Percentiles rank a stretch among this genome's conserved stretches.
Conservation (phyloP, 92 coral and sea anemone genomes). For the Siderastrea siderea region DNA sequence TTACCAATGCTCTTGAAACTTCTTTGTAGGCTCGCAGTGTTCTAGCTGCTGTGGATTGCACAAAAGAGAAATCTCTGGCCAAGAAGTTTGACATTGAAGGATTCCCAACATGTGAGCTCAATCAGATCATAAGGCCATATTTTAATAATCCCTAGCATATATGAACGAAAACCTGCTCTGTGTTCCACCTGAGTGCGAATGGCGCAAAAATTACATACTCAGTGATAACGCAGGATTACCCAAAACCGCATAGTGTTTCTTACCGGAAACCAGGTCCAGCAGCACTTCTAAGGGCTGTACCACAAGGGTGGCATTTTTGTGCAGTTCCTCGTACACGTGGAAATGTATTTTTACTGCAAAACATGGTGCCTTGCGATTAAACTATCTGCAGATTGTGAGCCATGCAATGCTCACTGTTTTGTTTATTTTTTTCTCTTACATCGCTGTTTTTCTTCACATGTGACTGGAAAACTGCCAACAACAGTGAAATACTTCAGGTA, state of each 20-base stretch:
- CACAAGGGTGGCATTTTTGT: too few relatives aligned
- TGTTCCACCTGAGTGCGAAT: too few relatives aligned
- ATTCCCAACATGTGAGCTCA: slow-evolving; percentile 84
- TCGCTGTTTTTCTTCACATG: slow-evolving; percentile 5
- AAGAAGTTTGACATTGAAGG: slow-evolving; percentile 86
- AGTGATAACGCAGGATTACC: too few relatives aligned
- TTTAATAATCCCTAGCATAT: too few relatives aligned
- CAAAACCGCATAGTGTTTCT: too few relatives aligned
- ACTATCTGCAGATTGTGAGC: not conserved
- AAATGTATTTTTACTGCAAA: too few relatives aligned
- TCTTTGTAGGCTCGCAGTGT: slow-evolving; percentile 79
- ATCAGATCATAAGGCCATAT: not conserved
- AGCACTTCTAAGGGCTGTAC: too few relatives aligned
- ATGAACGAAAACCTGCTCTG: too few relatives aligned
- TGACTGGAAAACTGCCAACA: slow-evolving; percentile 24
- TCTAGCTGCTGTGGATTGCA: slow-evolving; percentile 97
- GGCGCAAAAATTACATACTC: too few relatives aligned
- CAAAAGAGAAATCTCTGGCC: slow-evolving; percentile 80
- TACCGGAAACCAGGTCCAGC: too few relatives aligned
- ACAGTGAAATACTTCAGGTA: slow-evolving; percentile 95
- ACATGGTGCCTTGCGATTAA: too few relatives aligned
- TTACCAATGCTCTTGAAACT: not conserved
- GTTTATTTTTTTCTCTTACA: not conserved
- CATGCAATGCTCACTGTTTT: not conserved
- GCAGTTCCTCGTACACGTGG: too few relatives aligned